Evolutionary conservation across 1,140 invertebrate genomes (phyloP).

Genomic region (Sarcophaga bullata): DNA sequence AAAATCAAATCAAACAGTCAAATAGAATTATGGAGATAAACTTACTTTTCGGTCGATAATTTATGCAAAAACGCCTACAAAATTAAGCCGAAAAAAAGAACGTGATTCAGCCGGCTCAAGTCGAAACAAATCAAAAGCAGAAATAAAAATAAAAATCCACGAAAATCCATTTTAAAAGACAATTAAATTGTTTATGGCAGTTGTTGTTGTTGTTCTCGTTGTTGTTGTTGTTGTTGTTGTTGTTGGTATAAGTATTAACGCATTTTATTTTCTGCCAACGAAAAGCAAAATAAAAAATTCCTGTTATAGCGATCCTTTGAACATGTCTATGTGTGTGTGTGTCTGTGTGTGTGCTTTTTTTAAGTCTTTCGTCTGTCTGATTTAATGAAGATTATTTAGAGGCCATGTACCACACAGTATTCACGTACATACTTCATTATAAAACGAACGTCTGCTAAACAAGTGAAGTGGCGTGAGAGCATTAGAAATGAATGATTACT

Average conservation of each 20-base stretch:
- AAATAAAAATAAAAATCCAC: not conserved
- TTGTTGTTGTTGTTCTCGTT: constrained; percentile 23
- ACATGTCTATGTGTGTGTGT: too few species aligned
- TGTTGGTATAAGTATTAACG: constrained; percentile 44
- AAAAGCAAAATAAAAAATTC: not conserved
- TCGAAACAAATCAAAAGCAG: not conserved
- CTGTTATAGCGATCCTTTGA: too few species aligned
- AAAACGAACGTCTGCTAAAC: not conserved
- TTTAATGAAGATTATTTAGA: constrained; percentile 63
- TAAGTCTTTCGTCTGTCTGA: constrained; percentile 56
- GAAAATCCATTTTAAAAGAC: constrained; percentile 29
- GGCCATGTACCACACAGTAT: not conserved
- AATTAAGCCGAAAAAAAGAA: not conserved
- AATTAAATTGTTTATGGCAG: constrained; percentile 41
- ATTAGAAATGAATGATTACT: constrained; percentile 40
- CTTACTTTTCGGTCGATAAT: constrained; percentile 9
- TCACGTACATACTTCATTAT: not conserved
- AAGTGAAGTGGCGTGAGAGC: not conserved
- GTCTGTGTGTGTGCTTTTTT: too few species aligned
- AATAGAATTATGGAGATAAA: not conserved
- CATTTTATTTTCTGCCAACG: constrained; percentile 49
- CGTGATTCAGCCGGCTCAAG: too few species aligned
- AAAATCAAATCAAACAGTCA: not conserved
- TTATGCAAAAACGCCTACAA: constrained; percentile 37
- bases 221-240: too few species aligned